phyloP scores from a whole-genome alignment of 2,113 vertebrate genomes.

The Archilochus colubris region DNA sequence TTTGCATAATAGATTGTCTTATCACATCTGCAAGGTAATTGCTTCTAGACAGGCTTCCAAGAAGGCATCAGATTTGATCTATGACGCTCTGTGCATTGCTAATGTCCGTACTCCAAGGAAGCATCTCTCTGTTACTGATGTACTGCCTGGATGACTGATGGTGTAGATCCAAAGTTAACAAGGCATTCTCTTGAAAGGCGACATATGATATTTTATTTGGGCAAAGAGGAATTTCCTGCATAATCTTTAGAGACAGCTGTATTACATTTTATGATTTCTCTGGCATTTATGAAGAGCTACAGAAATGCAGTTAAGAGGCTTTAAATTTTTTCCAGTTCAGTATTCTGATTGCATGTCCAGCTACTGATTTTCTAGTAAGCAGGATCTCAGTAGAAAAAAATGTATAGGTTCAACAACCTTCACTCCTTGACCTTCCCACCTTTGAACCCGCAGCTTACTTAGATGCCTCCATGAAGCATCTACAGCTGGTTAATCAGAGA shows the following conservation, averaged over 20 bases:
- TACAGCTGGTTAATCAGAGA: background rate
- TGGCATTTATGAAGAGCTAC: background rate
- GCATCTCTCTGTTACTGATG: background rate
- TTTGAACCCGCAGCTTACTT: background rate
- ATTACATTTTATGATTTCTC: constrained; percentile 1
- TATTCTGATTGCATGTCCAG: background rate
- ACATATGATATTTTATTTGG: background rate
- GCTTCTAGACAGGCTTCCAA: background rate
- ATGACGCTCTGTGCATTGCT: background rate
- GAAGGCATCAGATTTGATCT: constrained; percentile 1
- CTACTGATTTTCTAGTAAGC: background rate
- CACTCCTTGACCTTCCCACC: background rate
- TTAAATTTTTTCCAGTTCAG: background rate
- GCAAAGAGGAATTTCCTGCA: constrained; percentile 16
- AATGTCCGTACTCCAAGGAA: background rate
- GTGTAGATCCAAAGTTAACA: background rate
- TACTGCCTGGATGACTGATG: background rate
- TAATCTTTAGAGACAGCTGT: background rate
- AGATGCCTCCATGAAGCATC: background rate
- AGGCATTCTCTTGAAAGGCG: background rate
- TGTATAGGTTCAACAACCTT: background rate
- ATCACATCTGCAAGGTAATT: background rate
- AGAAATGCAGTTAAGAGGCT: background rate
- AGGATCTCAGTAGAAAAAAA: background rate
- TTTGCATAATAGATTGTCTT: background rate